A percentile compares a stretch with the other conserved stretches of the same genome.
These are phyloP conservation scores for Choreutis nemorana DNA, from an alignment of 2,888 invertebrate species.

Conservation along the genomic window DNA sequence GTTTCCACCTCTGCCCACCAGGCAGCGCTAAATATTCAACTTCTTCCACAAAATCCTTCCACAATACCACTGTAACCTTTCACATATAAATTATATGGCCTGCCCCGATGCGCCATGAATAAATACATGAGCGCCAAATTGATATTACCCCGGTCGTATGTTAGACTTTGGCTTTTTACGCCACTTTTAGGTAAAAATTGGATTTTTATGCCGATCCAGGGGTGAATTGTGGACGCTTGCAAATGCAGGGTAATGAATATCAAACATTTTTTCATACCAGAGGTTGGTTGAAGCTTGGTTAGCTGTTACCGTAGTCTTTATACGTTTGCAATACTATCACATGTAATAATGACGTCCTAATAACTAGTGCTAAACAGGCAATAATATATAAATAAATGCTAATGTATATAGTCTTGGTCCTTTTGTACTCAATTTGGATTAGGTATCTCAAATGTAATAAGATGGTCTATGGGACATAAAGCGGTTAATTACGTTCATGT, in stretches of 20 bases:
- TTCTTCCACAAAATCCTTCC: slow-evolving; percentile 47
- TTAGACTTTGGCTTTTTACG: slow-evolving; percentile 47
- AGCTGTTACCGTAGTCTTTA: too few species aligned
- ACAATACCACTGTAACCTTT: slow-evolving; percentile 54
- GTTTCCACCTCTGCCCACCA: slow-evolving; percentile 16
- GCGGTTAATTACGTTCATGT: too few species aligned
- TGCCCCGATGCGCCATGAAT: slow-evolving; percentile 51
- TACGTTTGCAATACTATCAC: too few species aligned
- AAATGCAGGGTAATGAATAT: slow-evolving; percentile 48
- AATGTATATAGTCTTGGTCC: too few species aligned
- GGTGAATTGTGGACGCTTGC: slow-evolving; percentile 54
- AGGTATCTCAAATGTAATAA: too few species aligned
- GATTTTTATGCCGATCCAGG: slow-evolving; percentile 42
- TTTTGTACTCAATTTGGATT: too few species aligned
- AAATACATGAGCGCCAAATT: slow-evolving; percentile 61
- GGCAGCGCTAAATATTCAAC: slow-evolving; percentile 22
- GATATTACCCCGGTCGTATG: slow-evolving; percentile 52
- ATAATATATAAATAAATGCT: too few species aligned
- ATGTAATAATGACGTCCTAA: too few species aligned
- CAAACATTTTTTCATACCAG: too few species aligned
- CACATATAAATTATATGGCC: slow-evolving; percentile 66
- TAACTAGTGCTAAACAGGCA: too few species aligned
- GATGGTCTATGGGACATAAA: too few species aligned
- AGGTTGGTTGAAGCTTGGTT: too few species aligned
- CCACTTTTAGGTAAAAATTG: slow-evolving; percentile 41